Evolutionary conservation across 2,113 vertebrate species (phyloP).

Genomic region (Rhinolophus sinicus): DNA sequence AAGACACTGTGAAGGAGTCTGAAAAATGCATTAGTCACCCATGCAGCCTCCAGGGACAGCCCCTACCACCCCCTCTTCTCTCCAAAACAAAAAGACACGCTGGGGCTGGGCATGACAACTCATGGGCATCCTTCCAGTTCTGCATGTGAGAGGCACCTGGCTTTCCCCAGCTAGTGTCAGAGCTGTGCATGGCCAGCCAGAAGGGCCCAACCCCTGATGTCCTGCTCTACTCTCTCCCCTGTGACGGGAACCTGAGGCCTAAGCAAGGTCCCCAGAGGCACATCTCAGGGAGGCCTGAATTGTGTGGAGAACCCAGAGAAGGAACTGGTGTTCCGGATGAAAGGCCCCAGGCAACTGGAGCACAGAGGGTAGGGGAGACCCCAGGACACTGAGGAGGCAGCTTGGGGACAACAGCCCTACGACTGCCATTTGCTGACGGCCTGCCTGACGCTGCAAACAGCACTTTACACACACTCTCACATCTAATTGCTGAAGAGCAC

Average conservation of each 20-base stretch:
- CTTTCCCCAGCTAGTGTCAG: neutral
- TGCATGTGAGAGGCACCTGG: neutral
- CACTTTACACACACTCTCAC: neutral
- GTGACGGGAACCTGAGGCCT: neutral
- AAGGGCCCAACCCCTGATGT: neutral
- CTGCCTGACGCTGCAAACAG: neutral
- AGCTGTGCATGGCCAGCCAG: neutral
- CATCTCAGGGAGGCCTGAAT: neutral
- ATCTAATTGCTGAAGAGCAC: neutral
- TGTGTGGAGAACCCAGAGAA: neutral
- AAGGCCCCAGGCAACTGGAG: neutral
- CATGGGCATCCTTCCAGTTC: neutral
- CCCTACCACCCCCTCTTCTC: neutral
- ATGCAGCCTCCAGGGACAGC: neutral
- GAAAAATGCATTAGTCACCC: neutral
- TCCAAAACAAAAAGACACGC: neutral
- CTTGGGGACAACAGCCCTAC: neutral
- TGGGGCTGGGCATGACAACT: neutral
- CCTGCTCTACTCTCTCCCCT: neutral
- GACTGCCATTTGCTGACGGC: neutral
- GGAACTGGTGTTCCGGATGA: neutral
- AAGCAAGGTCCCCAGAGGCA: neutral
- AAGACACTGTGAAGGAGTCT: rapidly evolving
- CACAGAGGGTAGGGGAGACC: neutral
- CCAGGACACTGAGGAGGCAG: neutral